Conservation (phyloP, 2,797 vertebrate genomes). For the Pseudocheirus occidentalis region DNA sequence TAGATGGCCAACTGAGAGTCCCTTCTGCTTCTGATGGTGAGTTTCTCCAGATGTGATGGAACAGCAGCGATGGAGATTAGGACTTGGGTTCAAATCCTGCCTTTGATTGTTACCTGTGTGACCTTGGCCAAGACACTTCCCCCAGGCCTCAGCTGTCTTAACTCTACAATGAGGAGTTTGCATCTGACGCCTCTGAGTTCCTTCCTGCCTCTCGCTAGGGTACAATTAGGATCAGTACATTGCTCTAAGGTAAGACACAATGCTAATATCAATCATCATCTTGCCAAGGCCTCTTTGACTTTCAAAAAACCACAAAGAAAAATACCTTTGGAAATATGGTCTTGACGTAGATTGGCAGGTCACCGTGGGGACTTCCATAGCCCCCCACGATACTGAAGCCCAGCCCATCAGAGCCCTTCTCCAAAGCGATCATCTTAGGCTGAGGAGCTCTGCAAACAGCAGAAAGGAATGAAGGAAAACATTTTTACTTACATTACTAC, state of each 20-base stretch:
- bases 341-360: constrained; percentile 98
- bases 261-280: constrained; percentile 37
- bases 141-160: neutral
- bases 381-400: constrained; percentile 98
- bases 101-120: neutral
- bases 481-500: too few relatives aligned
- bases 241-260: constrained; percentile 29
- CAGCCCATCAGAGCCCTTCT: constrained; percentile 94
- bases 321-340: constrained; percentile 96
- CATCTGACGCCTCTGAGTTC: neutral
- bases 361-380: constrained; percentile 95
- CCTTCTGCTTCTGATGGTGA: neutral
- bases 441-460: constrained; percentile 89
- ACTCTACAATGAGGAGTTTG: neutral
- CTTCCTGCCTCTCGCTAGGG: constrained; percentile 1
- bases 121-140: neutral
- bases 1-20: neutral
- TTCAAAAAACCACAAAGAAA: constrained; percentile 71
- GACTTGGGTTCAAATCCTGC: neutral
- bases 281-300: constrained; percentile 66
- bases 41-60: neutral
- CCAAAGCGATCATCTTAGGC: constrained; percentile 91
- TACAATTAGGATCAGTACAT: constrained; percentile 6
- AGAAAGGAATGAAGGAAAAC: too few relatives aligned
- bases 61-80: neutral